Evolutionary conservation across 2,888 invertebrate genomes (phyloP).

Genomic region (Ennomos fuscantarius): DNA sequence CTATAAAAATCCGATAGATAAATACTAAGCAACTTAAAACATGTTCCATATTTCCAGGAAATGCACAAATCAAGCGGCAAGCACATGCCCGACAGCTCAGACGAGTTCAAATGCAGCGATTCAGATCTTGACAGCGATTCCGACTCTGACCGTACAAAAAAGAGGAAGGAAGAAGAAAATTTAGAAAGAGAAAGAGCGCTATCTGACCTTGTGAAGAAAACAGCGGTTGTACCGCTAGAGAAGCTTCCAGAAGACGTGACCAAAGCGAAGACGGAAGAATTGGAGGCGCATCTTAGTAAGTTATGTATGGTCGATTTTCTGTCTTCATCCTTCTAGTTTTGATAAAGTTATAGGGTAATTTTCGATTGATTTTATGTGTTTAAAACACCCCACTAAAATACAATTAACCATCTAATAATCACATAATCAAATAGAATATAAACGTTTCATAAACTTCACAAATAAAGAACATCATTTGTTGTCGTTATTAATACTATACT

Average conservation of each 20-base stretch:
- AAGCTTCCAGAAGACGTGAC: conserved; percentile 74
- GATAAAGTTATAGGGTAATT: too few species aligned
- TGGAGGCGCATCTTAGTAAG: conserved; percentile 66
- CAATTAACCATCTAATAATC: too few species aligned
- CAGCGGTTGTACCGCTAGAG: conserved; percentile 73
- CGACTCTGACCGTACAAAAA: conserved; percentile 67
- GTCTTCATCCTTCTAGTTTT: conserved; percentile 10
- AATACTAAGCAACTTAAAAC: too few species aligned
- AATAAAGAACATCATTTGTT: too few species aligned
- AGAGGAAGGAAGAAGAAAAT: conserved; percentile 58
- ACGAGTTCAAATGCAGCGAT: conserved; percentile 75
- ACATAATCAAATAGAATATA: too few species aligned
- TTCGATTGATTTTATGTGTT: too few species aligned
- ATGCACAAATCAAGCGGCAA: conserved; percentile 83
- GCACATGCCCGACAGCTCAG: conserved; percentile 82
- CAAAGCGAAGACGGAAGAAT: conserved; percentile 66
- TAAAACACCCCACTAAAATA: too few species aligned
- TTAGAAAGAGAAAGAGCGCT: conserved; percentile 63
- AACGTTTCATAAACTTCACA: too few species aligned
- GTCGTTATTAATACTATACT: too few species aligned
- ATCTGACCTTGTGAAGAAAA: conserved; percentile 65
- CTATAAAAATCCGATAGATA: too few species aligned
- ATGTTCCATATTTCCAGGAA: conserved; percentile 59
- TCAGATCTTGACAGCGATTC: conserved; percentile 52
- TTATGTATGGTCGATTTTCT: conserved; percentile 30